phyloP scores from a whole-genome alignment of 2,797 vertebrate species.

The Triplophysa bombifrons region DNA sequence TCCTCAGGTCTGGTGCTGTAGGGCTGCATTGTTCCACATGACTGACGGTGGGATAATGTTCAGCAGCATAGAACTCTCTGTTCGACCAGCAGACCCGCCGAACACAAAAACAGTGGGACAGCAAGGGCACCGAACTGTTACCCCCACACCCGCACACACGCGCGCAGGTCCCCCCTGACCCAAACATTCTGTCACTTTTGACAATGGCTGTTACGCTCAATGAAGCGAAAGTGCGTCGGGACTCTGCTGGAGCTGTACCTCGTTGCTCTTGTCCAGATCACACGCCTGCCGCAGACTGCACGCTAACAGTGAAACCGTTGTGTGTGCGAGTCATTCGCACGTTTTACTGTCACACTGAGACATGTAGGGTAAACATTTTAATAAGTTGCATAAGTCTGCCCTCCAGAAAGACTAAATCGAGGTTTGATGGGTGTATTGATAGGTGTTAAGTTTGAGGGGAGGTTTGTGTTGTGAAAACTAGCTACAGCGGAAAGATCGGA shows the following conservation, averaged over 20 bases:
- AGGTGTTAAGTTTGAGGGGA: constrained; percentile 13
- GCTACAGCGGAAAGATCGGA: constrained; percentile 11
- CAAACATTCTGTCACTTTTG: constrained; percentile 51
- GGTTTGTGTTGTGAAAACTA: constrained; percentile 29
- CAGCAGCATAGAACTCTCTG: constrained; percentile 47
- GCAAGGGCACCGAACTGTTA: constrained; percentile 35
- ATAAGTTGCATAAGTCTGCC: neutral
- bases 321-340: constrained; percentile 1
- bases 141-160: constrained; percentile 39
- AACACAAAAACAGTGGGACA: constrained; percentile 62
- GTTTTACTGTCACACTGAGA: constrained; percentile 2
- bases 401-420: constrained; percentile 13
- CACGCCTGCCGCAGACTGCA: neutral
- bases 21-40: constrained; percentile 56
- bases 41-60: constrained; percentile 43
- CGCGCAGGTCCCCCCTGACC: constrained; percentile 46
- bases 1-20: constrained; percentile 59
- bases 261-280: neutral
- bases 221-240: constrained; percentile 42
- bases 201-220: constrained; percentile 47
- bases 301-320: constrained; percentile 17
- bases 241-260: constrained; percentile 44
- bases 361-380: constrained; percentile 25
- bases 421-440: neutral
- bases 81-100: constrained; percentile 43